These are phyloP conservation scores for Ptychoptera contaminata DNA, from an alignment of 2,888 invertebrate species.

Conservation along the genomic window DNA sequence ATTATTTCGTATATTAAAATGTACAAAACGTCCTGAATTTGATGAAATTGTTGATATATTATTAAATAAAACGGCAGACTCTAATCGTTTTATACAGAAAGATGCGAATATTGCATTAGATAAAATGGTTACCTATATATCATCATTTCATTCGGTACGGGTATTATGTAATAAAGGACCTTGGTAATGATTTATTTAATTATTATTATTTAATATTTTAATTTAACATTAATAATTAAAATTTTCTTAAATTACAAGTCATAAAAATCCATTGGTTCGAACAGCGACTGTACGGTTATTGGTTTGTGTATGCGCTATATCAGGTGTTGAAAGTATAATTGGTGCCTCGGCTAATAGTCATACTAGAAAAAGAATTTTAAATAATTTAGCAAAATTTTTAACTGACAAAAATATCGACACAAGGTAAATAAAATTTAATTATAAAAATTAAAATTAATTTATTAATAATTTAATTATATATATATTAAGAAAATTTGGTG, in stretches of 20 bases:
- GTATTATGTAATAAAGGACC: conserved; percentile 26
- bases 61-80: conserved; percentile 42
- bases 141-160: conserved; percentile 29
- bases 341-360: conserved; percentile 23
- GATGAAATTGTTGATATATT: conserved; percentile 40
- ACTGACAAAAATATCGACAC: conserved; percentile 26
- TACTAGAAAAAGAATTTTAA: conserved; percentile 24
- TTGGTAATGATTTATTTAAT: conserved; percentile 2
- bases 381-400: conserved; percentile 24
- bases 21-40: conserved; percentile 35
- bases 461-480: not conserved
- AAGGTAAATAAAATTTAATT: conserved; percentile 6
- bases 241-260: conserved; percentile 14
- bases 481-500: conserved; percentile 22
- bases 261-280: conserved; percentile 44
- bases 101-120: conserved; percentile 44
- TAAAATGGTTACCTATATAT: conserved; percentile 40
- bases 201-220: not conserved
- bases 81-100: conserved; percentile 45
- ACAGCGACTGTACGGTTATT: conserved; percentile 38
- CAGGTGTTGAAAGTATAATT: conserved; percentile 35
- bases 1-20: conserved; percentile 28
- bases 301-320: conserved; percentile 36
- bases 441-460: not conserved
- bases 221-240: not conserved